Conservation (phyloP, 2,797 vertebrate genomes). For the Rhabdomys pumilio region DNA sequence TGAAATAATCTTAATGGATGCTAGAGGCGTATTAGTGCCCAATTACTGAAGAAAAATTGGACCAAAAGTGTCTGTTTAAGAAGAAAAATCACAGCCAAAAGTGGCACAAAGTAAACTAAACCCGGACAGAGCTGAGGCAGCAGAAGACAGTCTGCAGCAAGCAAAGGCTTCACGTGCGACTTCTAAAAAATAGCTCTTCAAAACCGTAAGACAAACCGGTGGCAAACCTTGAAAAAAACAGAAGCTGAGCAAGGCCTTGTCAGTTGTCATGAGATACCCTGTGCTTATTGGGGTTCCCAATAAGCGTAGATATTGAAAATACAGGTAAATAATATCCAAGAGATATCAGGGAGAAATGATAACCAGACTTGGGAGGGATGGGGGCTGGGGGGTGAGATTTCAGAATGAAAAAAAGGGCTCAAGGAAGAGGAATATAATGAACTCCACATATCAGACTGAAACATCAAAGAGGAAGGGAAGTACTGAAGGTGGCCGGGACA, state of each 20-base stretch:
- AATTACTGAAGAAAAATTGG: not conserved
- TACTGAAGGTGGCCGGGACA: not conserved
- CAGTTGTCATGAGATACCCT: rapidly evolving
- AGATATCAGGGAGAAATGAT: not conserved
- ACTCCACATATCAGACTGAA: not conserved
- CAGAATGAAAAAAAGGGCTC: not conserved
- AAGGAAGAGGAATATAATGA: slow-evolving; percentile 45
- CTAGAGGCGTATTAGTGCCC: not conserved
- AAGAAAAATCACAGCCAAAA: slow-evolving; percentile 18
- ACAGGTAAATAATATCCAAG: not conserved
- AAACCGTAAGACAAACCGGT: not conserved
- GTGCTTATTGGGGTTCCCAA: not conserved
- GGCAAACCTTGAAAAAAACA: not conserved
- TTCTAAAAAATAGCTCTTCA: not conserved
- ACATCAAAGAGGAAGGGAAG: slow-evolving; percentile 56
- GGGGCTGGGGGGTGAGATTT: not conserved
- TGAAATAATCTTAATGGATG: not conserved
- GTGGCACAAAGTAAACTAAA: not conserved
- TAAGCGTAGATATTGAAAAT: not conserved
- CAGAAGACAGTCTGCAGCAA: not conserved
- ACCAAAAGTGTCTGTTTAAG: not conserved
- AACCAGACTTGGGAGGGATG: not conserved
- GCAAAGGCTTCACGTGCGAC: not conserved
- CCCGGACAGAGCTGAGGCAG: not conserved
- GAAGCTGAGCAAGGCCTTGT: rapidly evolving